phyloP scores from a whole-genome alignment of 2,113 vertebrate species.

The Podiceps cristatus region DNA sequence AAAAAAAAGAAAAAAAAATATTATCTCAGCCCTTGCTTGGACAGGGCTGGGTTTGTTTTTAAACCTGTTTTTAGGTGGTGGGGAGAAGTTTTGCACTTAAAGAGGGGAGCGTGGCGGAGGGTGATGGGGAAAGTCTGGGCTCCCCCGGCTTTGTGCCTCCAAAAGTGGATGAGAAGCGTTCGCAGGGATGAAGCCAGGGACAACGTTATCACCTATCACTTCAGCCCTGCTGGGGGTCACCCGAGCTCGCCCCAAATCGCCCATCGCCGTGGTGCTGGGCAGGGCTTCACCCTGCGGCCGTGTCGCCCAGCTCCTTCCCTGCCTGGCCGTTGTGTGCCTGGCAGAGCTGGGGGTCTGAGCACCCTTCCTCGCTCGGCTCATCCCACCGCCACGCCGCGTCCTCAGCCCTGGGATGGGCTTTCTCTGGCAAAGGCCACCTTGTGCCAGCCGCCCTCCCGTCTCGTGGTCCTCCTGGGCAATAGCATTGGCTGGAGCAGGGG shows the following conservation, averaged over 20 bases:
- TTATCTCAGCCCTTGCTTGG: background rate
- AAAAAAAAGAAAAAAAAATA: background rate
- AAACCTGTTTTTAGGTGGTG: background rate
- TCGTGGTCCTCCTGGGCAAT: background rate
- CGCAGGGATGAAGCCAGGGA: background rate
- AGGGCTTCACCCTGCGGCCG: background rate
- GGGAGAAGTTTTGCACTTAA: background rate
- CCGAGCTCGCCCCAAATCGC: background rate
- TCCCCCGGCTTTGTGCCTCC: accelerated
- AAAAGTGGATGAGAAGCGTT: background rate
- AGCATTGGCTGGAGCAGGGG: accelerated
- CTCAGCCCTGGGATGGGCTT: background rate
- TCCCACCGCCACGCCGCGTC: accelerated
- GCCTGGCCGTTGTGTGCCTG: accelerated
- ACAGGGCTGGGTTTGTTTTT: background rate
- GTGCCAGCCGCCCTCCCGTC: accelerated
- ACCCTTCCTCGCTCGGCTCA: background rate
- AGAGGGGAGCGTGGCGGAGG: background rate
- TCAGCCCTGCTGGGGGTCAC: background rate
- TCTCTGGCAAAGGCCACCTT: background rate
- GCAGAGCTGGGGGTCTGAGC: background rate
- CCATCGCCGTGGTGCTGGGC: accelerated
- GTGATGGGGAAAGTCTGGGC: background rate
- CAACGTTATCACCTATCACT: background rate
- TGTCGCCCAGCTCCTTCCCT: background rate